Evolutionary conservation across 2,888 invertebrate species (phyloP).

Genomic region (Lamproptera curius): DNA sequence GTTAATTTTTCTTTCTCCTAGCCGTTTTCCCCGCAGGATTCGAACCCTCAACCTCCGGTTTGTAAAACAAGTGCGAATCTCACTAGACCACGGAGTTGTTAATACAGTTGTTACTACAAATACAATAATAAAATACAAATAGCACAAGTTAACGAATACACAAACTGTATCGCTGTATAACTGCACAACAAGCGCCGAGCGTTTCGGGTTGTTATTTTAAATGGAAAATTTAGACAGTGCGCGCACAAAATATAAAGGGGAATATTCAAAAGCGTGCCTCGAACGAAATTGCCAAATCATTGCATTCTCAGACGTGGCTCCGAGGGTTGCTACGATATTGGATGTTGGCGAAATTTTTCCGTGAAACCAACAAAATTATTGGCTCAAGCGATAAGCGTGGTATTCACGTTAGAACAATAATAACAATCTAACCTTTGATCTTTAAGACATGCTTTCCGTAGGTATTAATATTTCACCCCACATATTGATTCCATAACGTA

Average conservation of each 20-base stretch:
- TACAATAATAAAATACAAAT: not conserved
- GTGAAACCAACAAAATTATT: constrained; percentile 17
- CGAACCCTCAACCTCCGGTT: too few species aligned
- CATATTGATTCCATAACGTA: too few species aligned
- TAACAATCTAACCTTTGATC: not conserved
- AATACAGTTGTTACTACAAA: not conserved
- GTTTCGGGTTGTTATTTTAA: constrained; percentile 26
- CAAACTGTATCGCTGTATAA: not conserved
- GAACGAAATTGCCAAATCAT: constrained; percentile 55
- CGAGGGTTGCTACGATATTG: constrained; percentile 33
- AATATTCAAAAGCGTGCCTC: constrained; percentile 43
- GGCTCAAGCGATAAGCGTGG: not conserved
- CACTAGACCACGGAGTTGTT: too few species aligned
- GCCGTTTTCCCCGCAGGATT: too few species aligned
- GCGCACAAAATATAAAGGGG: constrained; percentile 39
- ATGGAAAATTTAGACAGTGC: constrained; percentile 31
- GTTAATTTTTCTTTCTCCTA: too few species aligned
- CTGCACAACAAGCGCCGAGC: constrained; percentile 9
- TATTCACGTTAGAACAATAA: not conserved
- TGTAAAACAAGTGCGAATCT: too few species aligned
- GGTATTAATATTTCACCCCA: too few species aligned
- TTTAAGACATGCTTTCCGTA: not conserved
- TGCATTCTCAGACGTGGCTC: constrained; percentile 36
- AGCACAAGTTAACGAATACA: not conserved
- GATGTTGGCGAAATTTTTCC: constrained; percentile 26